These are phyloP conservation scores for Dufourea novaeangliae DNA, from an alignment of 1,140 invertebrate genomes.

Conservation along the genomic window DNA sequence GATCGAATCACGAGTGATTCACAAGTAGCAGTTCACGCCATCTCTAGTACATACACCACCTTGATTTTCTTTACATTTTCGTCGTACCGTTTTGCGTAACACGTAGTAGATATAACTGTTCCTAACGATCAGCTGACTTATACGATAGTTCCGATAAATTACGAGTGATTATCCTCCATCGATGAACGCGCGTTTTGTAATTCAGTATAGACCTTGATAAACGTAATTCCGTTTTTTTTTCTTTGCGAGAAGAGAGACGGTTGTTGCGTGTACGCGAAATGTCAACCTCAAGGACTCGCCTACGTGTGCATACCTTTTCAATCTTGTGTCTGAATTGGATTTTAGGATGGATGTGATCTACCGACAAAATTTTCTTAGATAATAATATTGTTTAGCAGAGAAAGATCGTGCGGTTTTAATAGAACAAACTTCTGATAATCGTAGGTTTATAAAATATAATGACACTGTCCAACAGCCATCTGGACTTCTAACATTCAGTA, in stretches of 20 bases:
- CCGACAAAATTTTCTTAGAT: no score
- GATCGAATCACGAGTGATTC: no score
- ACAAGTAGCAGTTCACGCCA: no score
- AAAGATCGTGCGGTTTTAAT: no score
- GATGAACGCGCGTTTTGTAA: not conserved
- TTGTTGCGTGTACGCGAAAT: not conserved
- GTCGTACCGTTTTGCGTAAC: not conserved
- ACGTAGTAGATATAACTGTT: conserved; percentile 36
- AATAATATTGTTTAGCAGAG: no score
- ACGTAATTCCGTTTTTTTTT: not conserved
- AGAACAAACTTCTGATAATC: no score
- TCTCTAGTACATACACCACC: conserved; percentile 20
- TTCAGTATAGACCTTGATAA: conserved; percentile 6
- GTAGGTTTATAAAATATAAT: no score
- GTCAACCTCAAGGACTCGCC: not conserved
- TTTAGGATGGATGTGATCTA: no score
- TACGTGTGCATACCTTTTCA: no score
- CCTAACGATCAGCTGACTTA: conserved; percentile 38
- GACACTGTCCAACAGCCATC: no score
- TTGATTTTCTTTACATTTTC: conserved; percentile 12
- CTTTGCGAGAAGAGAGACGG: not conserved
- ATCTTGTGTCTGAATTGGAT: no score
- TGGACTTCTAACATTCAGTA: no score
- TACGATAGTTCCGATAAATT: conserved; percentile 42
- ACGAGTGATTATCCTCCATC: conserved; percentile 20